Conservation (phyloP, 2,888 invertebrate genomes). For the Lamellibrachia columna region DNA sequence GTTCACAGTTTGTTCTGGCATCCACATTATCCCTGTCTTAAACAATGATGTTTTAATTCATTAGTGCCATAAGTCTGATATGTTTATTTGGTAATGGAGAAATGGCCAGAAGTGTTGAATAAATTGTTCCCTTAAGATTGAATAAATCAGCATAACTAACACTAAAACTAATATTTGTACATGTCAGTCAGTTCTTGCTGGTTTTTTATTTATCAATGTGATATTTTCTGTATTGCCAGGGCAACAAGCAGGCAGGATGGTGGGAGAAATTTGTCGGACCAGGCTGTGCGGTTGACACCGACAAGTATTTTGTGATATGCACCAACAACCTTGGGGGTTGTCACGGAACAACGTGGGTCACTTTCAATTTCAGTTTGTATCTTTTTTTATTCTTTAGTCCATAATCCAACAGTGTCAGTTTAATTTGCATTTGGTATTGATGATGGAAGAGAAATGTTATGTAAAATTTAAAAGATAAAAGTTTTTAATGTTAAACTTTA, state of each 20-base stretch:
- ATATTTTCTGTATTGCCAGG: conserved; percentile 43
- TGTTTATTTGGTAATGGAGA: not conserved
- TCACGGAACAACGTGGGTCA: conserved; percentile 60
- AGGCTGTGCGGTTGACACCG: conserved; percentile 63
- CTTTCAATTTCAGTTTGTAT: not conserved
- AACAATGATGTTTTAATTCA: not conserved
- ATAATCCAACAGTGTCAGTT: no score
- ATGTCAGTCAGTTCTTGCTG: not conserved
- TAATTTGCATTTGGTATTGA: no score
- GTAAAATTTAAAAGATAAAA: no score
- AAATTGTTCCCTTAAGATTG: no score
- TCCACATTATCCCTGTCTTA: not conserved
- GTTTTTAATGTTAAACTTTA: no score
- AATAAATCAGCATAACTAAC: no score
- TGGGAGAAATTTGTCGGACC: conserved; percentile 66
- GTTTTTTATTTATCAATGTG: not conserved
- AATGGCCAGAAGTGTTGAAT: no score
- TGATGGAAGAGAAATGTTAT: no score
- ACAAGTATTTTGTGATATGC: conserved; percentile 64
- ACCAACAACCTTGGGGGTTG: conserved; percentile 63
- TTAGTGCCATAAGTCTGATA: not conserved
- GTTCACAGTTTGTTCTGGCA: not conserved
- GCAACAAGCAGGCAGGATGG: conserved; percentile 61
- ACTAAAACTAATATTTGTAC: no score
- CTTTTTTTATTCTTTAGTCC: no score